Evolutionary conservation across 1,140 invertebrate genomes (phyloP), one percentile per base, ranked within the genome.

Genomic region (Halyomorpha halys): DNA sequence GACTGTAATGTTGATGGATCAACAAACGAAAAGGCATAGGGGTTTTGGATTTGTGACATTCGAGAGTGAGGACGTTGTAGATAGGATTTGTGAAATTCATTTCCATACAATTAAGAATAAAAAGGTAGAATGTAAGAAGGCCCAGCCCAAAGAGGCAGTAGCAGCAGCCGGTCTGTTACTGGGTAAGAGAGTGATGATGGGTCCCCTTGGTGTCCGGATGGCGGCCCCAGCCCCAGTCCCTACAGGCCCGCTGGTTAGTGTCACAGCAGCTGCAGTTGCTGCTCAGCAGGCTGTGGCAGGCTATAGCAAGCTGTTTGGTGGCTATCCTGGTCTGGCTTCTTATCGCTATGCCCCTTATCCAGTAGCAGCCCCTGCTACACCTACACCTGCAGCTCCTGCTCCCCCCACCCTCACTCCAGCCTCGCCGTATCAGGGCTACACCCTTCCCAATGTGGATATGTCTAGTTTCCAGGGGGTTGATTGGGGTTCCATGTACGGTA

Each of bases 101-200:
- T 93, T 91, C 73, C 89, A 94, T 75, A 93, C 89, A 19, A 90
- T 94, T 67, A 93, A 94, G 76, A 92, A 92, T 74, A 94, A 94
- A 76, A 92, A 91, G 76, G 90, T 92, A 34, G 90, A 94, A 73
- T 93, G 90, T 76, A 94, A 94, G 76, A 91, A 92, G 75, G 91
- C 91, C 11, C 90, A 93, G 76, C 90, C 90, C 3, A 94, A 94
- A 74, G 90, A 94, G 71, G 87, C 89, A 0, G 90, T 92, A 0
- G 87, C 88, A 64, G 82, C 82, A 21, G 80, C 81, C 13, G 83
- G 83, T n/a, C 77, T 86, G 68, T 75, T 87, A 15, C 76, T 88
- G 5, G 83, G 86, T 60, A 89, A 89, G 71, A 77, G 86, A 64
- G 80, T 89, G 59, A 83, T 89, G 69, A 74, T 89, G 49, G 82